phyloP scores from a whole-genome alignment of 2,113 vertebrate species.

The Vulpes ferrilata region DNA sequence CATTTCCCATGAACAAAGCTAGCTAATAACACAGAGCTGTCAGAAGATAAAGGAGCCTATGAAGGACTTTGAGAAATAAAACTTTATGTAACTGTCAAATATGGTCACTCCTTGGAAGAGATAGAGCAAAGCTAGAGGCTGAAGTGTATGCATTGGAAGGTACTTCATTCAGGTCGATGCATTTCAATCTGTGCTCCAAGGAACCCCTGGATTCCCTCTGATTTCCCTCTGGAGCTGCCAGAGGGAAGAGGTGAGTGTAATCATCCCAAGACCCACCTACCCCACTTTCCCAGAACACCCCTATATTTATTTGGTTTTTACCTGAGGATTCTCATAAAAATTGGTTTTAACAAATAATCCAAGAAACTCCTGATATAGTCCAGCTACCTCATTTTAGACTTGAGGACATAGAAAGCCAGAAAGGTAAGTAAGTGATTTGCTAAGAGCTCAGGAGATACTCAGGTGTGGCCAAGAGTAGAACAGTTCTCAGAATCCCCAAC shows the following conservation, averaged over 20 bases:
- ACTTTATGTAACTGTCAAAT: neutral
- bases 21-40: neutral
- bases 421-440: neutral
- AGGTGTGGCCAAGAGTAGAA: neutral
- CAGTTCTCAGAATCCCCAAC: neutral
- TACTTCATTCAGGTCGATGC: neutral
- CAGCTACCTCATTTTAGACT: neutral
- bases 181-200: neutral
- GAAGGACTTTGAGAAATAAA: constrained; percentile 6
- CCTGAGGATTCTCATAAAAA: neutral
- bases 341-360: neutral
- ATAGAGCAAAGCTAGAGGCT: neutral
- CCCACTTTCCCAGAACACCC: neutral
- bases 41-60: neutral
- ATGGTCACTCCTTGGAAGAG: constrained; percentile 2
- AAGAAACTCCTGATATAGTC: neutral
- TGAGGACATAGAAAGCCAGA: neutral
- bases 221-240: neutral
- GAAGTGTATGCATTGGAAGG: neutral
- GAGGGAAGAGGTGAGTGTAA: neutral
- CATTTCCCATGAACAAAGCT: constrained; percentile 12
- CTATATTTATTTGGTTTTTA: neutral
- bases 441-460: neutral
- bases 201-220: neutral
- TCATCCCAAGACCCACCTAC: neutral